These are phyloP conservation scores for Siniperca scherzeri DNA, from an alignment of 2,797 vertebrate genomes.

Conservation along the genomic window DNA sequence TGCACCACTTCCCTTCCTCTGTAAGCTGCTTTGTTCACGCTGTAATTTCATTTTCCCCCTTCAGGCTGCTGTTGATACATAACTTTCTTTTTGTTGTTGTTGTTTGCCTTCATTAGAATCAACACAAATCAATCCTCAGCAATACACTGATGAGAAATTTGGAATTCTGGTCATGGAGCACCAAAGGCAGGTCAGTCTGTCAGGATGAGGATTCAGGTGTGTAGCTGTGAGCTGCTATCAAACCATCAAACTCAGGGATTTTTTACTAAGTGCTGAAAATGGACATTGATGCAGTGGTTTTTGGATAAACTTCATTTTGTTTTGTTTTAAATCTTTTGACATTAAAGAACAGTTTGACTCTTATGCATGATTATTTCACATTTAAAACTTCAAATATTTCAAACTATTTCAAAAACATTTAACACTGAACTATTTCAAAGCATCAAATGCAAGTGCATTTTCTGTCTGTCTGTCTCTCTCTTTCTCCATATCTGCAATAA, in stretches of 20 bases:
- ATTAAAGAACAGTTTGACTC: background rate
- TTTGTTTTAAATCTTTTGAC: background rate
- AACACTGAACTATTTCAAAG: background rate
- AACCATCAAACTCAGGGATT: background rate
- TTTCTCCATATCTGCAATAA: background rate
- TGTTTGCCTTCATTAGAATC: conserved; percentile 30
- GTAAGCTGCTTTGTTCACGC: conserved; percentile 53
- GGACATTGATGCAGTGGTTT: background rate
- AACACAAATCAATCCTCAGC: conserved; percentile 44
- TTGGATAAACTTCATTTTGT: background rate
- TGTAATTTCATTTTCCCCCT: conserved; percentile 47
- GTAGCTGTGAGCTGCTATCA: background rate
- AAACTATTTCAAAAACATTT: background rate
- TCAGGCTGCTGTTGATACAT: conserved; percentile 27
- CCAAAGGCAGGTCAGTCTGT: conserved; percentile 13
- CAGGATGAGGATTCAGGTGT: background rate
- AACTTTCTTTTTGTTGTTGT: conserved; percentile 47
- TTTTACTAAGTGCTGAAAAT: background rate
- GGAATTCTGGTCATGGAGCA: conserved; percentile 29
- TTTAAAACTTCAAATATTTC: no score
- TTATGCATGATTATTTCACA: background rate
- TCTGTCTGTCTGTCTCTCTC: background rate
- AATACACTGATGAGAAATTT: conserved; percentile 27
- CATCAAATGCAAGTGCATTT: background rate
- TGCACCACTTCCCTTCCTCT: conserved; percentile 39